Evolutionary conservation across 1,140 invertebrate species (phyloP).

Genomic region (Antheraea pernyi): DNA sequence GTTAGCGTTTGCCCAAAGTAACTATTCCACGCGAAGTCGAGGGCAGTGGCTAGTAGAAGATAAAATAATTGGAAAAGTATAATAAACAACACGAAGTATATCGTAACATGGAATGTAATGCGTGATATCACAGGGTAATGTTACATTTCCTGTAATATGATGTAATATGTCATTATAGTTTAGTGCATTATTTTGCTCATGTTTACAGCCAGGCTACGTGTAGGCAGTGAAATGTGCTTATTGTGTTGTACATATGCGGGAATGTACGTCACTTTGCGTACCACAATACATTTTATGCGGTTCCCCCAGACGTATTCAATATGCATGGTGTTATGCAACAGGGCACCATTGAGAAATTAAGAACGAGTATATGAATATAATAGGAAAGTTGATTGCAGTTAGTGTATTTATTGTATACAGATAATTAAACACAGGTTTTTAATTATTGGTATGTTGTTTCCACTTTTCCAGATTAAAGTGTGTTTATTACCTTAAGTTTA

Average conservation of each 20-base stretch:
- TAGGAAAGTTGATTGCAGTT: too few relatives aligned
- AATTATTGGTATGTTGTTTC: too few relatives aligned
- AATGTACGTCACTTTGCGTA: slow-evolving; percentile 30
- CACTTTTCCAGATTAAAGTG: too few relatives aligned
- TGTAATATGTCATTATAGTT: neutral
- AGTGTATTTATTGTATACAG: too few relatives aligned
- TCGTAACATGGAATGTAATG: too few relatives aligned
- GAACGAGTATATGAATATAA: neutral
- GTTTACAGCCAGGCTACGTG: neutral
- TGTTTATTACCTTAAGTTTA: too few relatives aligned
- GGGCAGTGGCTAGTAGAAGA: too few relatives aligned
- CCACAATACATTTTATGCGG: slow-evolving; percentile 48
- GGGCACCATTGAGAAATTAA: neutral
- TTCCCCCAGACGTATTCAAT: slow-evolving; percentile 31
- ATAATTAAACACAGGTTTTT: too few relatives aligned
- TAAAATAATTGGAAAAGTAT: too few relatives aligned
- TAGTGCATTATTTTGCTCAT: neutral
- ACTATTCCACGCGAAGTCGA: too few relatives aligned
- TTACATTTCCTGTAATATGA: neutral
- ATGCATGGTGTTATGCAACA: slow-evolving; percentile 25
- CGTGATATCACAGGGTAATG: neutral
- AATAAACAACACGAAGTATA: too few relatives aligned
- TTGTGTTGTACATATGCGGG: slow-evolving; percentile 4
- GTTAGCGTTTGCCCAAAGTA: too few relatives aligned
- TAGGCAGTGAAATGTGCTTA: slow-evolving; percentile 2